Evolutionary conservation across 2,888 invertebrate genomes (phyloP).

Genomic region (Phragmatobia fuliginosa): DNA sequence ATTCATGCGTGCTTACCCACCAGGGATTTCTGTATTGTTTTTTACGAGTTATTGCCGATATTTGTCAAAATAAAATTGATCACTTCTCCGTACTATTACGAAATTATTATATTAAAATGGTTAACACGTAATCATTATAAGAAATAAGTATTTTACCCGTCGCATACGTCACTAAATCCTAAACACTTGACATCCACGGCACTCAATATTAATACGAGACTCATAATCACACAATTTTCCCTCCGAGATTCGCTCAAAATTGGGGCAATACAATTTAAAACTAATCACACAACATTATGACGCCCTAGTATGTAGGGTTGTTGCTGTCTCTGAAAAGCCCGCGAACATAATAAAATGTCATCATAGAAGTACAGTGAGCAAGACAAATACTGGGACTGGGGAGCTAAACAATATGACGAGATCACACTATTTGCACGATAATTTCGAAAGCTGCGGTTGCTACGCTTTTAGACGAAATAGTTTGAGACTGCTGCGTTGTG

Average conservation of each 20-base stretch:
- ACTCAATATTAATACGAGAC: constrained; percentile 19
- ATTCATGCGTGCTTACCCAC: no score
- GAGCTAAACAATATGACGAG: constrained; percentile 57
- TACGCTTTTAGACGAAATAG: constrained; percentile 26
- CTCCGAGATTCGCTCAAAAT: constrained; percentile 42
- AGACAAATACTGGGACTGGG: constrained; percentile 58
- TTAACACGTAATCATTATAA: not conserved
- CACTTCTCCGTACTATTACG: not conserved
- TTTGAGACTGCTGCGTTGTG: constrained; percentile 24
- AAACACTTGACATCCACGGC: constrained; percentile 17
- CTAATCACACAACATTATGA: constrained; percentile 51
- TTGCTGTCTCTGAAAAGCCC: constrained; percentile 55
- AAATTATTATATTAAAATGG: not conserved
- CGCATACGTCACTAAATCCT: constrained; percentile 11
- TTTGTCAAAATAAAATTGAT: not conserved
- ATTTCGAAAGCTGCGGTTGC: constrained; percentile 57
- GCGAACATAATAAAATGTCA: constrained; percentile 69
- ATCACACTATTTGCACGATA: constrained; percentile 63
- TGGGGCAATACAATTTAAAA: constrained; percentile 58
- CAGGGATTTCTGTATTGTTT: not conserved
- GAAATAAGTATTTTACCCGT: not conserved
- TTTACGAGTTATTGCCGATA: not conserved
- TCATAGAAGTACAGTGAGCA: constrained; percentile 63
- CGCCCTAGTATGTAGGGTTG: constrained; percentile 23
- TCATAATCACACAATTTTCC: constrained; percentile 46